A percentile compares a stretch with the other conserved stretches of the same genome.
These are phyloP conservation scores for Drosophila kurseongensis DNA, from an alignment of 1,140 invertebrate species.

Conservation along the genomic window DNA sequence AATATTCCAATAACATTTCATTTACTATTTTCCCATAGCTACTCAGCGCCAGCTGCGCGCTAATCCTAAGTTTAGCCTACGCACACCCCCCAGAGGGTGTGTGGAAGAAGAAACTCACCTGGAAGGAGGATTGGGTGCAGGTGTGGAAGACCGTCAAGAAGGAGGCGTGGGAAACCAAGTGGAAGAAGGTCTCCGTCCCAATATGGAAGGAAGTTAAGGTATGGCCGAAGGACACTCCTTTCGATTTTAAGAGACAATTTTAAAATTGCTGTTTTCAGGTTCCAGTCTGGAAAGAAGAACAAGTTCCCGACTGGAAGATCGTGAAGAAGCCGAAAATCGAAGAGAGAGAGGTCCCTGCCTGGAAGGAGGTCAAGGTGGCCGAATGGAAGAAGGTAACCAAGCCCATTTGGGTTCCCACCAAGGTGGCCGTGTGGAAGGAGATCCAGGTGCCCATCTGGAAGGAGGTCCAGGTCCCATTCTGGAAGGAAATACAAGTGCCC, in stretches of 20 bases:
- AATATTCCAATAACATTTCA: not conserved
- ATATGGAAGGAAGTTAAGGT: conserved; percentile 88
- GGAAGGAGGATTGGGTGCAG: conserved; percentile 90
- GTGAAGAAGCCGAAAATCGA: conserved; percentile 87
- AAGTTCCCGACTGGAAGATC: conserved; percentile 88
- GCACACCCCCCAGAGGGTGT: conserved; percentile 87
- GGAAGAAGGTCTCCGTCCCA: conserved; percentile 88
- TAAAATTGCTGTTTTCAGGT: conserved; percentile 66
- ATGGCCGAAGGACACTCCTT: not conserved
- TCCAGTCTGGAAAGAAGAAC: conserved; percentile 86
- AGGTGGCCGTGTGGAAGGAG: conserved; percentile 87
- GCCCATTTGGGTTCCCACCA: conserved; percentile 86
- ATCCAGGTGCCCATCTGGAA: conserved; percentile 86
- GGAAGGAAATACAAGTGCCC: conserved; percentile 88
- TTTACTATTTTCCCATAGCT: conserved; percentile 54
- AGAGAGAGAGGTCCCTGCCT: conserved; percentile 85
- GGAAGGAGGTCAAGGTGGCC: conserved; percentile 86
- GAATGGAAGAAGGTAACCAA: conserved; percentile 88
- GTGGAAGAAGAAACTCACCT: conserved; percentile 90
- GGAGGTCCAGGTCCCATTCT: conserved; percentile 86
- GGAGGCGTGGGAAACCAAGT: conserved; percentile 87
- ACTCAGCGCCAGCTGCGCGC: conserved; percentile 83
- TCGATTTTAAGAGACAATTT: not conserved
- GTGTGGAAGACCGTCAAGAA: conserved; percentile 91
- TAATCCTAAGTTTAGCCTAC: conserved; percentile 73